A percentile compares a stretch with the other conserved stretches of the same genome.
These are phyloP conservation scores for Calosoma granatense DNA, from an alignment of 1,140 invertebrate species.

Conservation along the genomic window DNA sequence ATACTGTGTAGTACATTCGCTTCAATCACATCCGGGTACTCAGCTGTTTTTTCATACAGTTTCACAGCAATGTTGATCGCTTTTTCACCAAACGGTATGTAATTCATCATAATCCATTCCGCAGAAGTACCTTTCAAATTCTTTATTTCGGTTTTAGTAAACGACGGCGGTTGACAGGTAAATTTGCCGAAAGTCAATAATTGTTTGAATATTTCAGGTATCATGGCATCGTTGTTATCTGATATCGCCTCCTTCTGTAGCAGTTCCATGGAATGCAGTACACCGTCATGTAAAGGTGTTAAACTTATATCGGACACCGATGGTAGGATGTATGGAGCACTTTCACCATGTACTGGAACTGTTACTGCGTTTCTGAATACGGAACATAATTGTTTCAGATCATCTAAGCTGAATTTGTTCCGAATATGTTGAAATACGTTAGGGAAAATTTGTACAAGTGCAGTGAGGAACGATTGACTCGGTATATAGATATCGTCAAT, in stretches of 20 bases:
- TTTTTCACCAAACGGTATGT: constrained; percentile 80
- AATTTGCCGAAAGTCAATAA: constrained; percentile 65
- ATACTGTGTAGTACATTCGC: constrained; percentile 67
- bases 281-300: constrained; percentile 74
- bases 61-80: constrained; percentile 70
- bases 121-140: constrained; percentile 35
- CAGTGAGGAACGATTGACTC: constrained; percentile 84
- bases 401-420: constrained; percentile 58
- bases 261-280: constrained; percentile 68
- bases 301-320: constrained; percentile 62
- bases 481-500: constrained; percentile 65
- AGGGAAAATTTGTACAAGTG: constrained; percentile 89
- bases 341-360: constrained; percentile 73
- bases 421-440: constrained; percentile 85
- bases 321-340: constrained; percentile 67
- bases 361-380: constrained; percentile 68
- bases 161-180: constrained; percentile 57
- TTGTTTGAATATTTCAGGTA: constrained; percentile 70
- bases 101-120: constrained; percentile 77
- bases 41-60: constrained; percentile 73
- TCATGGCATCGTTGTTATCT: constrained; percentile 54
- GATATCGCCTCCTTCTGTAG: constrained; percentile 69
- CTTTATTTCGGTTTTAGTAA: constrained; percentile 45
- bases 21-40: constrained; percentile 61
- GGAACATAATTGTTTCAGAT: constrained; percentile 68